Conservation (phyloP, 1,140 invertebrate species). For the Nasonia vitripennis region DNA sequence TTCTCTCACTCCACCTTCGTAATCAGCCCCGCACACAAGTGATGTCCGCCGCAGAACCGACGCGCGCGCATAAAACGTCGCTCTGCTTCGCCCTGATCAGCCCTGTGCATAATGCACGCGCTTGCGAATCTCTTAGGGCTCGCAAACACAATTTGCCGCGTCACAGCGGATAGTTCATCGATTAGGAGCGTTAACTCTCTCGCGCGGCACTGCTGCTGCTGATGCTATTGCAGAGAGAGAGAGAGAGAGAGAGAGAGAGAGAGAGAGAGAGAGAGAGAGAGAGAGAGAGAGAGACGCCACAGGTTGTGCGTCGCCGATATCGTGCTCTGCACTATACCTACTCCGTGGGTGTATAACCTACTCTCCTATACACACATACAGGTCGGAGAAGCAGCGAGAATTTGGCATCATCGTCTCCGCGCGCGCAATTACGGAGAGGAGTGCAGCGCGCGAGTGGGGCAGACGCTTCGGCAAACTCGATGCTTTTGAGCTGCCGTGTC, state of each 20-base stretch:
- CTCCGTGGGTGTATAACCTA: not conserved
- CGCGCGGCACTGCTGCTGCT: not conserved
- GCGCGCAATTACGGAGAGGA: not conserved
- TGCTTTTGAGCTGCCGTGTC: not conserved
- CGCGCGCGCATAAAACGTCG: not conserved
- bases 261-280: not conserved
- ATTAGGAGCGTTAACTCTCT: constrained; percentile 56
- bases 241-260: not conserved
- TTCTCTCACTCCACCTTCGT: too few species aligned
- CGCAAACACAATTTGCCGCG: constrained; percentile 67
- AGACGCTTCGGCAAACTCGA: not conserved
- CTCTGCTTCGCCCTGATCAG: too few species aligned
- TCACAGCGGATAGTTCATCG: constrained; percentile 68
- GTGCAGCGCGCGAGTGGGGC: not conserved
- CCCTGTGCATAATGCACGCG: not conserved
- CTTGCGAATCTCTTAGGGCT: constrained; percentile 42
- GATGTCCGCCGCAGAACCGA: too few species aligned
- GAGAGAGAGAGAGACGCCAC: not conserved
- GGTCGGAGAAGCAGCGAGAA: not conserved
- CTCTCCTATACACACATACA: not conserved
- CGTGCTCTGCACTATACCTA: too few species aligned
- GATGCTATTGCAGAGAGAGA: not conserved
- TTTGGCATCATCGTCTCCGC: not conserved
- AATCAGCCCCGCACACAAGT: too few species aligned
- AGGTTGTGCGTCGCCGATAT: not conserved